phyloP scores from a whole-genome alignment of 2,797 vertebrate genomes.

The Acipenser oxyrinchus region DNA sequence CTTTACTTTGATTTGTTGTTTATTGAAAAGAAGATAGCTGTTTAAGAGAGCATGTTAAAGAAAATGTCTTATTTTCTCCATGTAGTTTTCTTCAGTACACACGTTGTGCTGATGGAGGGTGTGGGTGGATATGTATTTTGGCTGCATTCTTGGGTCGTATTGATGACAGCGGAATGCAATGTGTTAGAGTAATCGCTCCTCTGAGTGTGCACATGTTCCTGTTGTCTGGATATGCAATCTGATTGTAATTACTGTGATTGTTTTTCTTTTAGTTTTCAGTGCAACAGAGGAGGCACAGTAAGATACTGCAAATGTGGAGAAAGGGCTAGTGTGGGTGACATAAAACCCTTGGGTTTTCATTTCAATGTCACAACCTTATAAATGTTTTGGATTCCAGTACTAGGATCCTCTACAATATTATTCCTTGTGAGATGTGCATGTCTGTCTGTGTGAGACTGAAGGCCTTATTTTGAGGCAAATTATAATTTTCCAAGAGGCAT shows the following conservation, averaged over 20 bases:
- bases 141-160: background rate
- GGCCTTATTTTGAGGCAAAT: no score
- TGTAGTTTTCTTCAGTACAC: no score
- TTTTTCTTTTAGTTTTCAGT: background rate
- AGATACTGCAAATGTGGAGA: background rate
- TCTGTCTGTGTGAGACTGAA: background rate
- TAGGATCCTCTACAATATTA: background rate
- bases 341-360: background rate
- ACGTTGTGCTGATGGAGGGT: no score
- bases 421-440: constrained; percentile 1
- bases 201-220: background rate
- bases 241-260: constrained; percentile 9
- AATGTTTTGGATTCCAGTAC: constrained; percentile 9
- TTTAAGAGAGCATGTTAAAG: no score
- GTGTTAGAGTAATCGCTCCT: constrained; percentile 1
- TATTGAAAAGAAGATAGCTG: no score
- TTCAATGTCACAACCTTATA: constrained; percentile 11
- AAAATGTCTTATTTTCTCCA: no score
- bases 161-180: background rate
- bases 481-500: no score
- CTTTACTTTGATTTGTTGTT: no score
- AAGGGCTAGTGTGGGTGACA: background rate
- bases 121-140: no score
- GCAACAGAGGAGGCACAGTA: background rate
- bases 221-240: constrained; percentile 6